phyloP scores from a whole-genome alignment of 2,797 vertebrate genomes.

The Pogonophryne albipinna region DNA sequence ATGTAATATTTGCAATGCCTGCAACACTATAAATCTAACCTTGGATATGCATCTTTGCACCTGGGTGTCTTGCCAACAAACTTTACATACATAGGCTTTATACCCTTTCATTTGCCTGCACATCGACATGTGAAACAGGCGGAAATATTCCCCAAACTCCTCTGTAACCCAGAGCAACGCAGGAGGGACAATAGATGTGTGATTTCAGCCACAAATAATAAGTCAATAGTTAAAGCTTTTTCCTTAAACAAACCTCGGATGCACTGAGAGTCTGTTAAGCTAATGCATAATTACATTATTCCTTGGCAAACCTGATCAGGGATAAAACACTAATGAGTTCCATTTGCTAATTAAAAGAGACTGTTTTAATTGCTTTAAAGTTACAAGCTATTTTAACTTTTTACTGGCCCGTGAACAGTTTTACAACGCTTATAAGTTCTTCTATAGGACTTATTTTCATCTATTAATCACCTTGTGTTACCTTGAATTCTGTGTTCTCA shows the following conservation, averaged over 20 bases:
- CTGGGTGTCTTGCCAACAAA: constrained; percentile 58
- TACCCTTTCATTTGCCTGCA: constrained; percentile 52
- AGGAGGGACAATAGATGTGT: constrained; percentile 5
- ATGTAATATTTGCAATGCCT: constrained; percentile 72
- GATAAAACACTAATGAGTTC: neutral
- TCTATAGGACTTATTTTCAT: no score
- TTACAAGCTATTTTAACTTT: neutral
- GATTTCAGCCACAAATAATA: constrained; percentile 26
- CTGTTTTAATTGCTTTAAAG: neutral
- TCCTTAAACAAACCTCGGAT: neutral
- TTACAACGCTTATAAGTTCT: neutral
- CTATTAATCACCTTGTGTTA: no score
- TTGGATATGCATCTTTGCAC: constrained; percentile 58
- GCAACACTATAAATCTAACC: constrained; percentile 54
- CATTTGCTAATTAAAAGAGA: neutral
- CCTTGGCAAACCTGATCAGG: neutral
- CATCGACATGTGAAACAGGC: constrained; percentile 35
- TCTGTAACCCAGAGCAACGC: constrained; percentile 37
- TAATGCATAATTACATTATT: constrained; percentile 3
- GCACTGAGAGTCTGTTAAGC: constrained; percentile 2
- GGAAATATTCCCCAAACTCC: constrained; percentile 46
- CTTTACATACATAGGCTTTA: constrained; percentile 27
- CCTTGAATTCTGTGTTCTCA: no score
- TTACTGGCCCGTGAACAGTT: neutral
- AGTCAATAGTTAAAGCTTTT: constrained; percentile 3